Conservation (phyloP, 2,113 vertebrate genomes). For the Amia ocellicauda region DNA sequence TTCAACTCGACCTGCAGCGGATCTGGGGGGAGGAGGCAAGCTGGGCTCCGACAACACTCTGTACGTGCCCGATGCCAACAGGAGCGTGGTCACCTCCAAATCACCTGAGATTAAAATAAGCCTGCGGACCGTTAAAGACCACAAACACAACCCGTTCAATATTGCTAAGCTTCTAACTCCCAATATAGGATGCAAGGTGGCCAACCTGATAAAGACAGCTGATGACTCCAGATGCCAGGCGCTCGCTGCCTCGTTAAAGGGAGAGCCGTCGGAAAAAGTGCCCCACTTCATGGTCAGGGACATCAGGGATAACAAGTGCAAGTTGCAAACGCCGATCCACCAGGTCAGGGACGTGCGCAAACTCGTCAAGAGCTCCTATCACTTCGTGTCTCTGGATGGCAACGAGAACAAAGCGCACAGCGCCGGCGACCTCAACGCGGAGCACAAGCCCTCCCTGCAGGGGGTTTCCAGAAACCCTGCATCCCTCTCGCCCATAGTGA, state of each 20-base stretch:
- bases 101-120: constrained; percentile 90
- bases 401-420: constrained; percentile 59
- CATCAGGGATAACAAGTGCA: constrained; percentile 79
- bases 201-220: constrained; percentile 46
- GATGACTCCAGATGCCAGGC: constrained; percentile 61
- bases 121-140: constrained; percentile 68
- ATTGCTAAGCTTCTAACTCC: constrained; percentile 80
- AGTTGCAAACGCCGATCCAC: constrained; percentile 79
- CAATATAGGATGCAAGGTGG: constrained; percentile 50
- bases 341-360: constrained; percentile 93
- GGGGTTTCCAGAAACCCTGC: constrained; percentile 39
- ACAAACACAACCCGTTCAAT: constrained; percentile 65
- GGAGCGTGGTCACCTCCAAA: constrained; percentile 49
- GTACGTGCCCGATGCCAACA: constrained; percentile 36
- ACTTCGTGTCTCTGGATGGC: constrained; percentile 76
- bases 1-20: constrained; percentile 16
- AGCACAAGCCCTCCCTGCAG: constrained; percentile 66
- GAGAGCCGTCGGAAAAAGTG: constrained; percentile 77
- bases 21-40: constrained; percentile 18
- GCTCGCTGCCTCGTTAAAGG: constrained; percentile 55
- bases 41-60: constrained; percentile 40
- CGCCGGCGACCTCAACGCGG: constrained; percentile 56
- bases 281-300: constrained; percentile 90
- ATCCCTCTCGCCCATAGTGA: constrained; percentile 83
- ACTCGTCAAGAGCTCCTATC: constrained; percentile 85